Evolutionary conservation across 1,140 invertebrate genomes (phyloP).

Genomic region (Aphelinus atriplicis): DNA sequence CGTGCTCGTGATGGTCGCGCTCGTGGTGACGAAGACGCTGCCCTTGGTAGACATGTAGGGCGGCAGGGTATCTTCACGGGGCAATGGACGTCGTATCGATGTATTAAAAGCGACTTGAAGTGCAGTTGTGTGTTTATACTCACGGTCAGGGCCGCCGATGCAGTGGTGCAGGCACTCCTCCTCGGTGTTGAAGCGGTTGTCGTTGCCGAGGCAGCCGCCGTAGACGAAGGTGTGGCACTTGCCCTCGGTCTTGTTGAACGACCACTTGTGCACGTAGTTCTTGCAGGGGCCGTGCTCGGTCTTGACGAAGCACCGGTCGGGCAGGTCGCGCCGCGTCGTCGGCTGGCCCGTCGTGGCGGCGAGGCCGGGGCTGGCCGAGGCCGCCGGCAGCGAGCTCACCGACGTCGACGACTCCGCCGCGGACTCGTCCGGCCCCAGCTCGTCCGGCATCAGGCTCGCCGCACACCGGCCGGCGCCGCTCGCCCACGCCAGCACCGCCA

Average conservation of each 20-base stretch:
- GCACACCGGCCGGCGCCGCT: not conserved
- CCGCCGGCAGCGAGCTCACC: not conserved
- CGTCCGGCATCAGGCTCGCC: not conserved
- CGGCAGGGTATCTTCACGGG: slow-evolving; percentile 63
- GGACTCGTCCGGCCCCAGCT: too few species aligned
- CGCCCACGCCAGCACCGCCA: slow-evolving; percentile 41
- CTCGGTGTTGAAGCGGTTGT: slow-evolving; percentile 81
- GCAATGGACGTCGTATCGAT: not conserved
- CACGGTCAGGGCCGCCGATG: slow-evolving; percentile 67
- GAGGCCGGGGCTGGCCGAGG: not conserved
- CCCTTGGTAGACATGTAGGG: slow-evolving; percentile 63
- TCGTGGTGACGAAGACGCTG: slow-evolving; percentile 61
- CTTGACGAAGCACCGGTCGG: slow-evolving; percentile 57
- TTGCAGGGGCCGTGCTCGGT: slow-evolving; percentile 75
- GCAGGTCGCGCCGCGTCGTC: slow-evolving; percentile 48
- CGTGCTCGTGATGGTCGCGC: slow-evolving; percentile 60
- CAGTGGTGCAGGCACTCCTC: slow-evolving; percentile 76
- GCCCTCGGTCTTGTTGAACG: slow-evolving; percentile 73
- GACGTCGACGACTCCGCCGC: too few species aligned
- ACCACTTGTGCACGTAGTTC: slow-evolving; percentile 76
- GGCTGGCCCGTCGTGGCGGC: slow-evolving; percentile 38
- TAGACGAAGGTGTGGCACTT: slow-evolving; percentile 79
- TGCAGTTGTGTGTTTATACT: slow-evolving; percentile 40
- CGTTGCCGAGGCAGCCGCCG: slow-evolving; percentile 81
- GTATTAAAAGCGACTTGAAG: not conserved